phyloP scores from a whole-genome alignment of 1,140 invertebrate genomes.

The Meloidogyne chitwoodi region DNA sequence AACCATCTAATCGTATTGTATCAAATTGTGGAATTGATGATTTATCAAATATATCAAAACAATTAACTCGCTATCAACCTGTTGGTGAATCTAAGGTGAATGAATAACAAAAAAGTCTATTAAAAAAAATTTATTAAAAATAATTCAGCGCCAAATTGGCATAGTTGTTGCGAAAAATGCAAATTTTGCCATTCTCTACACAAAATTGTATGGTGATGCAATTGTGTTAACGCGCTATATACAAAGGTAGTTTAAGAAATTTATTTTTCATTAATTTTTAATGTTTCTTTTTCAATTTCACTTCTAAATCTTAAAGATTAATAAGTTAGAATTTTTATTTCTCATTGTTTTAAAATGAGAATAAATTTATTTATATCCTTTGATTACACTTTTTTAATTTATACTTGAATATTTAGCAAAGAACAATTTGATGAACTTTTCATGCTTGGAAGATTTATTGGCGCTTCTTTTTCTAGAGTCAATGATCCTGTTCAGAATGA shows the following conservation, averaged over 20 bases:
- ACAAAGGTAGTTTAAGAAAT: neutral
- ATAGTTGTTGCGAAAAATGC: neutral
- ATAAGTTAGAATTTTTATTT: no score
- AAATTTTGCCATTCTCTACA: neutral
- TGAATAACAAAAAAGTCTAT: no score
- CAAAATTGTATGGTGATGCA: neutral
- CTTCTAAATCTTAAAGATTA: no score
- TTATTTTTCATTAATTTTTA: no score
- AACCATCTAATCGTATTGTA: neutral
- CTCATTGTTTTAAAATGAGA: no score
- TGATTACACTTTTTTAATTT: no score
- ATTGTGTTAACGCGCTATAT: neutral
- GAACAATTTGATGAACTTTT: neutral
- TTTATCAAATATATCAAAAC: neutral
- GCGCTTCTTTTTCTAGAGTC: neutral
- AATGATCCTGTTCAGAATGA: neutral
- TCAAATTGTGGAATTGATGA: neutral
- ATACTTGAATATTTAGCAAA: neutral
- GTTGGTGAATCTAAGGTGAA: neutral
- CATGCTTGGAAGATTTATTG: neutral
- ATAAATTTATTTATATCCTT: no score
- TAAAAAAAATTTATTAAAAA: no score
- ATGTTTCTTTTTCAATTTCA: no score
- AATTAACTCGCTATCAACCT: neutral
- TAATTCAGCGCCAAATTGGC: neutral